Base-by-base conservation (phyloP, 2,113 vertebrate species). In the Riparia riparia region DNA sequence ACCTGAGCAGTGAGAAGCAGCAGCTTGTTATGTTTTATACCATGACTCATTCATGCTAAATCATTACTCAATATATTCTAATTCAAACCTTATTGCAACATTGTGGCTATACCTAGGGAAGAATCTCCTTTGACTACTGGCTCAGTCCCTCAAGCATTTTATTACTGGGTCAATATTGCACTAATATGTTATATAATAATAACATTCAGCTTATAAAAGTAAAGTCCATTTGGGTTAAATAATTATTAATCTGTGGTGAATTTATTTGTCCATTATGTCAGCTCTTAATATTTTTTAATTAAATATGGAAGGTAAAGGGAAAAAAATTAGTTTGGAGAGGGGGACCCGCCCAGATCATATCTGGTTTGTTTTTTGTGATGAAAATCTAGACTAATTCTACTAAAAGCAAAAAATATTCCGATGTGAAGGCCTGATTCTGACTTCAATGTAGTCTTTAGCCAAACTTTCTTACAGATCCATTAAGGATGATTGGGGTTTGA, bases 1-100 rank as follows among this genome's bases (percentile, higher is more conserved):
- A 98, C 93, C 94, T 96, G 86, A 61, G 39, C 31, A 82, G 87
- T 15, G 41, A 83, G 66, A 89, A 91, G 42, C 6, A 77, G 74
- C 41, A 84, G 31, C 19, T 64, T 69, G 16, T 71, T 77, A 58
- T 18, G 16, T 32, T 86, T 92, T 71, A 44, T 56, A 51, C 29
- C 10, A 34, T 42, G 19, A 49, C 18, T 54, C 10, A 34, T 39
- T 82, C 26, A 26, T 6, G 1, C 32, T 58, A 63, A 74, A 32
- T 28, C n/a, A 71, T 54, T 28, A 61, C 29, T 63, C 37, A 71
- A 5, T 70, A 47, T 81, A 80, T 80, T 91, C 37, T 76, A 6
- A 10, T 71, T 90, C 49, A 89, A 92, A 86, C 39, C 32, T 51
- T 50, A 56, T 58, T 79, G 64, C 39, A 71, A 54, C 29, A 41